phyloP scores from a whole-genome alignment of 1,140 invertebrate genomes.

The Anoplophora glabripennis region DNA sequence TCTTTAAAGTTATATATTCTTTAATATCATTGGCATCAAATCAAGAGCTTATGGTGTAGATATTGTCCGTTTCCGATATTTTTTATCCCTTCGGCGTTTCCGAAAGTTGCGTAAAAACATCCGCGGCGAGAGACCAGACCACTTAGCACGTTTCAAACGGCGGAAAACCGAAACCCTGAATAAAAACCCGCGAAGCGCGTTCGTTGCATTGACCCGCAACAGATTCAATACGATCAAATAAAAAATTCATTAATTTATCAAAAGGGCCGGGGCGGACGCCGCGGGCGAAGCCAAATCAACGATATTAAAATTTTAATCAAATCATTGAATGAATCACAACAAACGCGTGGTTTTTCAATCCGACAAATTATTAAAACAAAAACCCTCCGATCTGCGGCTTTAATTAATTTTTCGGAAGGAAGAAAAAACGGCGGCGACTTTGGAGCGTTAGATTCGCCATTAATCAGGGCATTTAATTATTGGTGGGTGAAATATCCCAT shows the following conservation, averaged over 20 bases:
- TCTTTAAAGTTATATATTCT: too few relatives aligned
- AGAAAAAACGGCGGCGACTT: slow-evolving; percentile 4
- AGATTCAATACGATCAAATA: slow-evolving; percentile 16
- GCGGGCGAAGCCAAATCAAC: slow-evolving; percentile 14
- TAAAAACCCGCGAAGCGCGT: too few relatives aligned
- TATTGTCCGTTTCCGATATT: too few relatives aligned
- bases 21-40: too few relatives aligned
- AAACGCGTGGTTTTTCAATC: slow-evolving; percentile 17
- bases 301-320: slow-evolving; percentile 20
- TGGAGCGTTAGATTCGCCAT: slow-evolving; percentile 7
- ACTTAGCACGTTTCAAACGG: too few relatives aligned
- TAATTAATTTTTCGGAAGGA: slow-evolving; percentile 16
- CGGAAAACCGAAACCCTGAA: too few relatives aligned
- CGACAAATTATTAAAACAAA: slow-evolving; percentile 19
- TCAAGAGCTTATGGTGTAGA: too few relatives aligned
- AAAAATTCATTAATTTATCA: slow-evolving; percentile 18
- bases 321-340: slow-evolving; percentile 17
- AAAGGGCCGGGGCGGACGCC: slow-evolving; percentile 5
- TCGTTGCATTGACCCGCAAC: not conserved
- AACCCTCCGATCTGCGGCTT: slow-evolving; percentile 12
- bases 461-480: slow-evolving; percentile 18
- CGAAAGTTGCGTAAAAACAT: too few relatives aligned
- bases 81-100: too few relatives aligned
- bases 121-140: too few relatives aligned
- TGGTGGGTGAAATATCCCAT: slow-evolving; percentile 17